Percentiles rank a stretch among this genome's conserved stretches.
phyloP scores from a whole-genome alignment of 1,140 invertebrate genomes.

The Euura saliciscinereae region DNA sequence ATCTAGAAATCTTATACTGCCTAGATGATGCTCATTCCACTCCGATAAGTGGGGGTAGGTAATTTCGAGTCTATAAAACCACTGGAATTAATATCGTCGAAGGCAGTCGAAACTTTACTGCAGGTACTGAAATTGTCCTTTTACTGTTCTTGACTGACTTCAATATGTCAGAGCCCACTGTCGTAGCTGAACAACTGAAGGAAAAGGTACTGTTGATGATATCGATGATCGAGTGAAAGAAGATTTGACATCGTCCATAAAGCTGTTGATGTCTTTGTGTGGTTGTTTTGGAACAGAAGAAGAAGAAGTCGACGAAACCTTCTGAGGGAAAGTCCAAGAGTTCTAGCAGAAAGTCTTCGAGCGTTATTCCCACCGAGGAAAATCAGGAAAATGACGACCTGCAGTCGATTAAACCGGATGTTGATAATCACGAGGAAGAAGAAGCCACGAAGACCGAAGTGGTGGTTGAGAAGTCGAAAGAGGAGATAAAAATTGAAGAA shows the following conservation, averaged over 20 bases:
- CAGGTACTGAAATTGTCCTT: not conserved
- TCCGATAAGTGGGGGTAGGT: not conserved
- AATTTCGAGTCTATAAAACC: not conserved
- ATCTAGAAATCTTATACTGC: not conserved
- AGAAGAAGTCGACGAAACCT: conserved; percentile 1
- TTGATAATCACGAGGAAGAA: not conserved
- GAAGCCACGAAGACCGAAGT: not conserved
- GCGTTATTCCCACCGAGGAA: not conserved
- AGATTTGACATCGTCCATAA: too few relatives aligned
- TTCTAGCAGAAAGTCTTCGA: not conserved
- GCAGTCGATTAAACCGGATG: not conserved
- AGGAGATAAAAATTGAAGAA: not conserved
- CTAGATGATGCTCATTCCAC: not conserved
- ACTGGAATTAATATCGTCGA: not conserved
- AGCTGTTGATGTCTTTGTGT: not conserved
- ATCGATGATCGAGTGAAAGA: not conserved
- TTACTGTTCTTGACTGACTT: not conserved
- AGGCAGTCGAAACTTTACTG: not conserved
- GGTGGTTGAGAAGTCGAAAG: not conserved
- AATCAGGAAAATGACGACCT: not conserved
- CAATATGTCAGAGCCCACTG: not conserved
- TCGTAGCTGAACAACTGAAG: not conserved
- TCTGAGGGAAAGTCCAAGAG: conserved; percentile 6
- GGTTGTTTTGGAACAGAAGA: not conserved
- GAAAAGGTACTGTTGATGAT: not conserved